Percentiles rank a stretch among this genome's conserved stretches.
These are phyloP conservation scores for Clinocottus analis DNA, from an alignment of 2,113 vertebrate species.

Conservation along the genomic window DNA sequence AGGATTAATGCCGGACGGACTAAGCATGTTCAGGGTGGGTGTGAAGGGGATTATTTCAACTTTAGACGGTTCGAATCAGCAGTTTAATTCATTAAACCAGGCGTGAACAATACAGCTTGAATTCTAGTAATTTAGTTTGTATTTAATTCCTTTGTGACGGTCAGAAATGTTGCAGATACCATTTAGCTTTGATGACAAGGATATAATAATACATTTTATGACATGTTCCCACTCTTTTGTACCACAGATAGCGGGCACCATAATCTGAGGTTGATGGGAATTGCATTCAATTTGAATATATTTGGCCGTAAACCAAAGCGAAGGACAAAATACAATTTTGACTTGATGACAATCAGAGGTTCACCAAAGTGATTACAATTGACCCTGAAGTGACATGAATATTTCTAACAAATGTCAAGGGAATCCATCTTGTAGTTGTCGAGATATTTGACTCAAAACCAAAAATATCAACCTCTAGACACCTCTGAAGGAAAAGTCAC, in stretches of 20 bases:
- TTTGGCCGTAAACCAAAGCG: background rate
- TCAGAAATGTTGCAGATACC: background rate
- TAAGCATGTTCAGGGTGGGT: background rate
- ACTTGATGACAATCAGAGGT: background rate
- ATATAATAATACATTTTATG: constrained; percentile 1
- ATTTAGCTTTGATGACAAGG: background rate
- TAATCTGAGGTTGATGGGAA: background rate
- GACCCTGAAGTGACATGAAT: background rate
- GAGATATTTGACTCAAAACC: background rate
- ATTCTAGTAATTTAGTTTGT: background rate
- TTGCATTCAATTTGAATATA: background rate
- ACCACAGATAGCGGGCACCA: too few species aligned
- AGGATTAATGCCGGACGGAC: constrained; percentile 47
- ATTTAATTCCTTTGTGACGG: constrained; percentile 10
- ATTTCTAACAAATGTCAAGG: background rate
- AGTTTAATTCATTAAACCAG: constrained; percentile 15
- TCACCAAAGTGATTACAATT: background rate
- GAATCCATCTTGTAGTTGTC: background rate
- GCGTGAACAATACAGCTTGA: background rate
- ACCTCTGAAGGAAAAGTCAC: background rate
- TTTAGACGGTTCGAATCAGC: constrained; percentile 17
- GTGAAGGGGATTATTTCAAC: constrained; percentile 20
- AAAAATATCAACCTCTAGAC: background rate
- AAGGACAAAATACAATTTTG: background rate
- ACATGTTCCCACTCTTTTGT: constrained; percentile 1